Conservation (phyloP, 1,140 invertebrate species). For the Drosophila mayri region DNA sequence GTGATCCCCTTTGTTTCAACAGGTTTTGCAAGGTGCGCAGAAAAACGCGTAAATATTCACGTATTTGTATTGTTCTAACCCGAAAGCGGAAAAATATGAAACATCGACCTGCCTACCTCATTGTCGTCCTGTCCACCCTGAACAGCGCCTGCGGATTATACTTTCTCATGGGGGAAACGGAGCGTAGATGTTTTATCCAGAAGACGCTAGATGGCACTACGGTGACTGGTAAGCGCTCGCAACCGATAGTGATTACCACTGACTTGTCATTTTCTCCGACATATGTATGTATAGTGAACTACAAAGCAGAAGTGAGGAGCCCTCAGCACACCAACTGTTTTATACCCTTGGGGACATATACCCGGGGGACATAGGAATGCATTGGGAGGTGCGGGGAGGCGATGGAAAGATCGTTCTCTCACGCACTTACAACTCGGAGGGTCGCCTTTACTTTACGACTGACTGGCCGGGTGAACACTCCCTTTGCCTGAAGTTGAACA, state of each 20-base stretch:
- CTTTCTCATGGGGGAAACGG: constrained; percentile 99
- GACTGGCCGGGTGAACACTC: constrained; percentile 98
- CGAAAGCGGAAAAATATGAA: constrained; percentile 34
- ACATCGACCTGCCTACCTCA: constrained; percentile 44
- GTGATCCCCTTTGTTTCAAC: constrained; percentile 1
- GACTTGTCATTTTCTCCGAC: constrained; percentile 77
- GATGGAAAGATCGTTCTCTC: constrained; percentile 97
- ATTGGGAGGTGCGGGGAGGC: constrained; percentile 98
- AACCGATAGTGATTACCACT: too few species aligned
- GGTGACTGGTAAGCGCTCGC: constrained; percentile 93
- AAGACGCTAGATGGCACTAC: constrained; percentile 99
- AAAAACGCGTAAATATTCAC: not conserved
- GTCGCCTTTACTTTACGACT: constrained; percentile 97
- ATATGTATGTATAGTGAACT: constrained; percentile 95
- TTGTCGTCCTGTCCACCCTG: constrained; percentile 55
- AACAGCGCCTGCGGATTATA: constrained; percentile 88
- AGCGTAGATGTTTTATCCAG: constrained; percentile 99
- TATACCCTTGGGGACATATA: constrained; percentile 94
- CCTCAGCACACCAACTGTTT: constrained; percentile 94
- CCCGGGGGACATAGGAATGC: constrained; percentile 99
- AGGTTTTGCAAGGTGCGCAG: not conserved
- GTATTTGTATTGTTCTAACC: too few species aligned
- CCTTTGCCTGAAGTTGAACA: constrained; percentile 99
- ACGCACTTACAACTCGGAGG: constrained; percentile 97
- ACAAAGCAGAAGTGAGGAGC: constrained; percentile 97